phyloP scores from a whole-genome alignment of 2,888 invertebrate species.

The Willowsia nigromaculata region DNA sequence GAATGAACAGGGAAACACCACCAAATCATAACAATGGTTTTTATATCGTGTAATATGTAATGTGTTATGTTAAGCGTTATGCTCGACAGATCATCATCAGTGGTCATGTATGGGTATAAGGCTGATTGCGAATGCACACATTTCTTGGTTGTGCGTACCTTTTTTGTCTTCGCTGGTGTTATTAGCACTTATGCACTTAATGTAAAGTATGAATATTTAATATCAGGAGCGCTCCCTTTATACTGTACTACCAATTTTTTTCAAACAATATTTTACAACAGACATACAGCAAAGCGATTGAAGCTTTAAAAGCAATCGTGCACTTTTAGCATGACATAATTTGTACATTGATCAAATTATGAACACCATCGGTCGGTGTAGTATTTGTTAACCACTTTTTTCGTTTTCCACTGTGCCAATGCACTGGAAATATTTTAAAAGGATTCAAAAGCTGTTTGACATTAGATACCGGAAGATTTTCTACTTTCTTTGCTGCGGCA shows the following conservation, averaged over 20 bases:
- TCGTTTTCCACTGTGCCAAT: no score
- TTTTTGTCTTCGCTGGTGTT: neutral
- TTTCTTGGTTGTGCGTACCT: neutral
- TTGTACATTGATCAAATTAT: no score
- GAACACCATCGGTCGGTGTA: no score
- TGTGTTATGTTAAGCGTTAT: neutral
- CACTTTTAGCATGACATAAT: no score
- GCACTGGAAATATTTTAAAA: no score
- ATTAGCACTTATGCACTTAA: neutral
- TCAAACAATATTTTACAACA: no score
- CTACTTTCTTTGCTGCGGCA: no score
- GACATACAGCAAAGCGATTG: no score
- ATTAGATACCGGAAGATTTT: no score
- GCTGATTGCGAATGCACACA: neutral
- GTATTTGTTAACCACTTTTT: no score
- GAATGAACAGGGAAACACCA: conserved; percentile 4
- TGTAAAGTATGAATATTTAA: neutral
- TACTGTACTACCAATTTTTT: neutral
- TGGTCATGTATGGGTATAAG: neutral
- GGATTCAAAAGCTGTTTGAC: no score
- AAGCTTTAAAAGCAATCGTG: no score
- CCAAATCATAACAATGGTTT: neutral
- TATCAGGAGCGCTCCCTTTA: neutral
- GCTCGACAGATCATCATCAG: conserved; percentile 1
- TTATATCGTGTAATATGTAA: neutral